Evolutionary conservation across 2,113 vertebrate genomes (phyloP).

Genomic region (Chaenogobius annularis): DNA sequence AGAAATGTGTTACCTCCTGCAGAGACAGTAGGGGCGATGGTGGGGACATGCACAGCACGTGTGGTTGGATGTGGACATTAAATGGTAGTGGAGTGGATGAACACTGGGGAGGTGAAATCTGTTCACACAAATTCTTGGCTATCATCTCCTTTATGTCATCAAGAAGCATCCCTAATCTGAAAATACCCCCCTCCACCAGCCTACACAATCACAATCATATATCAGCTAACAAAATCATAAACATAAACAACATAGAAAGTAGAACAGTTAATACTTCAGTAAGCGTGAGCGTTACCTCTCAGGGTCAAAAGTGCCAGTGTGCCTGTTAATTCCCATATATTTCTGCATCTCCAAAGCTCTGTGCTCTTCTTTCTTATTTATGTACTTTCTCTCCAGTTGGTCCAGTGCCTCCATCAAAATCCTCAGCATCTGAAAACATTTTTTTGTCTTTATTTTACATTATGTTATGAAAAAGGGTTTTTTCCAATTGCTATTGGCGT

Average conservation of each 20-base stretch:
- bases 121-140: slow-evolving; percentile 63
- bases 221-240: slow-evolving; percentile 1
- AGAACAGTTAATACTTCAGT: not conserved
- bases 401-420: slow-evolving; percentile 82
- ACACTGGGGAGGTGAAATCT: slow-evolving; percentile 59
- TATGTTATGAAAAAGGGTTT: not conserved
- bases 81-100: slow-evolving; percentile 51
- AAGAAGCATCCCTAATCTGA: slow-evolving; percentile 83
- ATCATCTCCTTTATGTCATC: slow-evolving; percentile 84
- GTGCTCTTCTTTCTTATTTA: slow-evolving; percentile 83
- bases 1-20: slow-evolving; percentile 75
- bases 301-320: slow-evolving; percentile 81
- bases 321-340: slow-evolving; percentile 72
- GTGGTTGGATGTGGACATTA: slow-evolving; percentile 14
- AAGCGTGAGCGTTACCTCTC: slow-evolving; percentile 76
- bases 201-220: slow-evolving; percentile 56
- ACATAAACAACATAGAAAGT: not conserved
- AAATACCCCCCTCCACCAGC: slow-evolving; percentile 85
- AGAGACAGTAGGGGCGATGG: slow-evolving; percentile 48
- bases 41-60: slow-evolving; percentile 15
- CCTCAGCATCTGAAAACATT: slow-evolving; percentile 75
- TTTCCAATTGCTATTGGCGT: not conserved
- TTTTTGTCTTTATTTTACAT: not conserved
- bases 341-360: slow-evolving; percentile 80
- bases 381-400: slow-evolving; percentile 83